Percentiles rank a stretch among this genome's conserved stretches.
Conservation (phyloP, 2,888 invertebrate genomes). For the Alcis repandata region DNA sequence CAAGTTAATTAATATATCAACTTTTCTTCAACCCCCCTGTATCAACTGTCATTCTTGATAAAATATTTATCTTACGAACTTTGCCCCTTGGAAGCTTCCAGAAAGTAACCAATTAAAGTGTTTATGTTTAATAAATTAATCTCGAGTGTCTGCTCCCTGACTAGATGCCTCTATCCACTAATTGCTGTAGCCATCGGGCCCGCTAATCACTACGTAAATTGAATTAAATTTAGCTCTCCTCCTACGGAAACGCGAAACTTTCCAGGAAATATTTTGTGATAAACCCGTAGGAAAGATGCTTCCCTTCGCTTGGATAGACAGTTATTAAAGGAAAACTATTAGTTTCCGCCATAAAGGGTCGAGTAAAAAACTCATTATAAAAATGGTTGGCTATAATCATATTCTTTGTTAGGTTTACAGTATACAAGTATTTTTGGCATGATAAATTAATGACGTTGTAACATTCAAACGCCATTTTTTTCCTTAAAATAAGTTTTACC, state of each 20-base stretch:
- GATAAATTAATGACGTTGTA: too few species aligned
- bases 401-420: neutral
- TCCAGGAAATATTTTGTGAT: conserved; percentile 21
- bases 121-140: conserved; percentile 63
- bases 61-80: conserved; percentile 68
- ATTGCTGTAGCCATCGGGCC: conserved; percentile 55
- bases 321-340: conserved; percentile 27
- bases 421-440: too few species aligned
- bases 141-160: conserved; percentile 55
- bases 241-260: conserved; percentile 36
- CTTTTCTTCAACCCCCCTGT: conserved; percentile 78
- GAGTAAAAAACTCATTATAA: conserved; percentile 6
- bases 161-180: conserved; percentile 58
- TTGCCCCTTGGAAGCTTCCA: conserved; percentile 49
- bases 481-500: neutral
- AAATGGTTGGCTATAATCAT: neutral
- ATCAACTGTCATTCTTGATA: conserved; percentile 80
- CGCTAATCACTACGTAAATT: conserved; percentile 58
- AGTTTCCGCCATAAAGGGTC: conserved; percentile 9
- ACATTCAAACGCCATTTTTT: neutral
- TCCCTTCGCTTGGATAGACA: conserved; percentile 16
- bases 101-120: conserved; percentile 56
- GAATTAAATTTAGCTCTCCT: conserved; percentile 48
- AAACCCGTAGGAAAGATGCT: conserved; percentile 16
- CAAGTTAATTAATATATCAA: conserved; percentile 86